Percentiles rank a stretch among this genome's conserved stretches.
These are phyloP conservation scores for Pseudorectes ferrugineus DNA, from an alignment of 2,113 vertebrate genomes.

Conservation along the genomic window DNA sequence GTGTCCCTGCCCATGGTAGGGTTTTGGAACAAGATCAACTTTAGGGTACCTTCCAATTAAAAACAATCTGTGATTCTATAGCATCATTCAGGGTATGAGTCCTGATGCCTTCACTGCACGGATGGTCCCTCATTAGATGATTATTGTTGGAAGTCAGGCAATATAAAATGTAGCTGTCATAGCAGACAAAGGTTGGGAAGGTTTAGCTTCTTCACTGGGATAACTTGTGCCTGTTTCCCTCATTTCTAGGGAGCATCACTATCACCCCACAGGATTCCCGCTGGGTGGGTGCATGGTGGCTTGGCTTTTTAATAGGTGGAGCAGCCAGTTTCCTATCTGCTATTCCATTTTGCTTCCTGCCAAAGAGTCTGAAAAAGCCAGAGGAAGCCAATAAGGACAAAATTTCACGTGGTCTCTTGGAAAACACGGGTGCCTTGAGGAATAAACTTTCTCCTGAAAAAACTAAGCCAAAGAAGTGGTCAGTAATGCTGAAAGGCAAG, in stretches of 20 bases:
- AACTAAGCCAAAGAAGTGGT: neutral
- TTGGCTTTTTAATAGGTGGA: constrained; percentile 81
- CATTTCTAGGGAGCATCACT: constrained; percentile 75
- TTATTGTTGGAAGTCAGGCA: neutral
- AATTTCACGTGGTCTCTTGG: neutral
- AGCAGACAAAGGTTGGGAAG: neutral
- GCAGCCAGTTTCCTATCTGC: constrained; percentile 68
- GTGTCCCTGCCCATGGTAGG: neutral
- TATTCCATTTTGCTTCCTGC: constrained; percentile 90
- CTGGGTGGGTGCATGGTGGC: constrained; percentile 97
- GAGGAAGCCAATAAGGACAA: neutral
- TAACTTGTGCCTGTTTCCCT: neutral
- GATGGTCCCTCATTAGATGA: neutral
- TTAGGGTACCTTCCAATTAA: neutral
- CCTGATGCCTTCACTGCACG: neutral
- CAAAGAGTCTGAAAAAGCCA: constrained; percentile 70
- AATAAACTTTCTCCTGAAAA: neutral
- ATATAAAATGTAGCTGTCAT: neutral
- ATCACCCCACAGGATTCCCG: constrained; percentile 87
- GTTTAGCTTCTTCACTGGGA: neutral
- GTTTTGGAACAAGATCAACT: neutral
- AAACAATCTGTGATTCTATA: neutral
- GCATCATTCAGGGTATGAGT: neutral
- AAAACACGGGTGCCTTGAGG: neutral
- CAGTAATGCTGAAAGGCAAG: constrained; percentile 54